Evolutionary conservation across 2,888 invertebrate species (phyloP).

Genomic region (Calameuta filiformis): DNA sequence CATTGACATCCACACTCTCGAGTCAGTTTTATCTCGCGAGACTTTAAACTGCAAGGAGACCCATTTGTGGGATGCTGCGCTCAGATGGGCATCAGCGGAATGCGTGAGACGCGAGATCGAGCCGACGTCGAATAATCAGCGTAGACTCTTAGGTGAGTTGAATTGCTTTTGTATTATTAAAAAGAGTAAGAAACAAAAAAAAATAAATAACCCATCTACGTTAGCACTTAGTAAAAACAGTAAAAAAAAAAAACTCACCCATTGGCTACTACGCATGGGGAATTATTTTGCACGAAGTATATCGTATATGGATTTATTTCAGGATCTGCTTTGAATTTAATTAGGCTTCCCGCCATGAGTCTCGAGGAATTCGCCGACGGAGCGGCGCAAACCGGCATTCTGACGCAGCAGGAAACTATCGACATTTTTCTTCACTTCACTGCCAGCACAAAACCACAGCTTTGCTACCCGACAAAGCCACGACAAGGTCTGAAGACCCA

Average conservation of each 20-base stretch:
- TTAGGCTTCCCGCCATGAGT: conserved; percentile 94
- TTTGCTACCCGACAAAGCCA: conserved; percentile 85
- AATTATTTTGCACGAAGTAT: not conserved
- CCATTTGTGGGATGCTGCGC: conserved; percentile 88
- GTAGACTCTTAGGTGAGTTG: conserved; percentile 54
- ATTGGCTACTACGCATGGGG: conserved; percentile 3
- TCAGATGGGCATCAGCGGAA: conserved; percentile 94
- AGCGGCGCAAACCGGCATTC: conserved; percentile 91
- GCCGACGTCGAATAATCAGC: conserved; percentile 78
- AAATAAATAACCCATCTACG: no score
- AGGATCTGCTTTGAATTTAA: conserved; percentile 78
- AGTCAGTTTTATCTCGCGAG: conserved; percentile 91
- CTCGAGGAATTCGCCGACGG: conserved; percentile 95
- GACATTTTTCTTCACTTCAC: conserved; percentile 96
- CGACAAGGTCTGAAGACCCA: conserved; percentile 90
- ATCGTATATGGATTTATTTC: conserved; percentile 32
- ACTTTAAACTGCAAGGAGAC: conserved; percentile 96
- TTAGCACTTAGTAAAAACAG: not conserved
- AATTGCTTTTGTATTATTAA: not conserved
- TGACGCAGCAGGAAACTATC: conserved; percentile 93
- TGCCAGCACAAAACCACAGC: conserved; percentile 84
- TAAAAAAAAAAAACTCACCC: not conserved
- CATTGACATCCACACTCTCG: conserved; percentile 92
- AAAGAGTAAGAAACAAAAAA: not conserved
- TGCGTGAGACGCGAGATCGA: conserved; percentile 87